Base-by-base conservation (phyloP, 1,140 invertebrate species). In the Lepidostoma basale region DNA sequence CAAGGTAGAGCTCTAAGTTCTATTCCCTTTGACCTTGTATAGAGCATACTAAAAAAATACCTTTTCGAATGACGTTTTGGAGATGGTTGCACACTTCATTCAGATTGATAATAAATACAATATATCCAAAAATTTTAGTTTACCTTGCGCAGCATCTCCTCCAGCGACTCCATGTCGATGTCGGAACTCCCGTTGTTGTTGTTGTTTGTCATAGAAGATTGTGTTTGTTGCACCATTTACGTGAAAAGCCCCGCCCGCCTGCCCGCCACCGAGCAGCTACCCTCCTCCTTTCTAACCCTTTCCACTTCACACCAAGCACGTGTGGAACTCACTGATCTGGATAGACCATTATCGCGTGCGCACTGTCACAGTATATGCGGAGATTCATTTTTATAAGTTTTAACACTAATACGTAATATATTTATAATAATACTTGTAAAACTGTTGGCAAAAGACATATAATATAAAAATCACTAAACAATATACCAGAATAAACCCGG, bases 131-230 rank as follows among this genome's bases (percentile, higher is more conserved):
- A n/a, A 18, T 9, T 45, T 10, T 9, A 14, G 42, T 9, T 4
- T 49, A 92, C 90, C 90, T 92, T 92, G 77, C 89, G 87, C 77
- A 92, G 85, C 89, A 91, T 91, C 83, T 92, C 90, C 78, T 92
- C 89, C 73, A 92, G 83, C 71, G 90, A 91, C 76, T 92, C 89
- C 86, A 91, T 90, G 82, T 91, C 89, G 81, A 89, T 84, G 78
- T 88, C 84, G 78, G 86, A 86, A 80, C 89, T 89, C 82, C 79
- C 73, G 62, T 78, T 79, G 77, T 81, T 81, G 68, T 83, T 83
- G 73, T 83, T 82, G 68, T 83, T 83, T 79, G 81, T 83, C 80
- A 82, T 83, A 81, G 77, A 77, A 76, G 77, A 76, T 76, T 75
- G 76, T 75, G 76, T 78, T 75, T 75, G 75, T 72, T 69, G 74